Evolutionary conservation across 2,888 invertebrate genomes (phyloP), one percentile per base, ranked within the genome.

Genomic region (Pammene fasciana): DNA sequence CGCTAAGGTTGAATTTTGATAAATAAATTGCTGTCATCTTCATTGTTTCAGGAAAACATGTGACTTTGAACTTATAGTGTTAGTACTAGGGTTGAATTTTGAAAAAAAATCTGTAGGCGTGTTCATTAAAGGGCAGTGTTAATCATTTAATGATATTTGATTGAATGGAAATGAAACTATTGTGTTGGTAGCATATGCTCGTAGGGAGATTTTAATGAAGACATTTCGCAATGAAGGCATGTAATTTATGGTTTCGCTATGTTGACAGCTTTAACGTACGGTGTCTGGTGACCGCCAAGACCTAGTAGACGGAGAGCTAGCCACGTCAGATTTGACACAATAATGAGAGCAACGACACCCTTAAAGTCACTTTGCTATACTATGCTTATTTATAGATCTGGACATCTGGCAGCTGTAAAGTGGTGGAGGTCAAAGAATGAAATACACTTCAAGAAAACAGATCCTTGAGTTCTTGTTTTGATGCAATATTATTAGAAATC

Each of bases 141-240:
- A 68, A 68, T 68, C 56, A 64, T 68, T 68, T 64, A 64, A 68
- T 57, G 50, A 64, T 68, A 57, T 62, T 18, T 64, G 64, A 68
- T 68, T 68, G 57, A 68, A 68, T 64, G 62, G 64, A 64, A 68
- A 64, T 64, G 36, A 62, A 52, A 52, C 64, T 57, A 68, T 68
- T 68, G 68, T 68, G 48, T 13, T 18, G 43, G 52, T 50, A 52
- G 36, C 67, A 60, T 60, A 50, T 57, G 50, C 46, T 36, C n/a
- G 0, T 5, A 9, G 13, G 26, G n/a, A 26, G 45, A 13, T 52
- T 52, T 52, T 54, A 10, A 54, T 54, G 59, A 36, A 41, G 11
- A 41, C 56, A 11, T 11, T 4, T 48, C 26, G 9, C 18, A n/a
- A 14, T 48, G 8, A 11, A 5, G 10, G n/a, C 18, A 9, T 18